A percentile compares a stretch with the other conserved stretches of the same genome.
Conservation (phyloP, 2,888 invertebrate genomes). For the Litoditis marina region DNA sequence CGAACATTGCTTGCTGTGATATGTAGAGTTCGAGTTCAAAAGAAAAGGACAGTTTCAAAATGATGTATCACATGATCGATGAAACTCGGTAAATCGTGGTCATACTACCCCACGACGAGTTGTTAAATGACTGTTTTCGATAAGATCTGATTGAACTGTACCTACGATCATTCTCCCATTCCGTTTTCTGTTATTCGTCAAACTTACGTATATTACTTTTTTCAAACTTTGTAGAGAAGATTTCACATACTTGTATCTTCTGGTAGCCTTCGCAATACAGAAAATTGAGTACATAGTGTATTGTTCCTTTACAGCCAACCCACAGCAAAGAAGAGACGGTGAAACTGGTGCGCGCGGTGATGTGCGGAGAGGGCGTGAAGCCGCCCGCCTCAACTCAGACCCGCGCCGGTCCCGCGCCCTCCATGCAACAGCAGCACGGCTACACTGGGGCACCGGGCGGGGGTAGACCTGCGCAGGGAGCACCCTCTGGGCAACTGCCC, state of each 20-base stretch:
- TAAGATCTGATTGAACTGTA: slow-evolving; percentile 25
- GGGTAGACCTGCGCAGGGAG: slow-evolving; percentile 18
- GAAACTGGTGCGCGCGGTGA: slow-evolving; percentile 39
- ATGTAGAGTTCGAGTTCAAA: too few species aligned
- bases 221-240: neutral
- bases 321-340: slow-evolving; percentile 35
- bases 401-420: neutral
- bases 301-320: slow-evolving; percentile 32
- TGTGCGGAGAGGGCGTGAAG: slow-evolving; percentile 39
- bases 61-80: too few species aligned
- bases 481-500: too few species aligned
- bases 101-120: too few species aligned
- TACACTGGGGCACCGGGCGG: slow-evolving; percentile 21
- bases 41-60: too few species aligned
- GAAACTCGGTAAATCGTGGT: too few species aligned
- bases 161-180: too few species aligned
- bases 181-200: too few species aligned
- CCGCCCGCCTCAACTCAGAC: slow-evolving; percentile 3
- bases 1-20: too few species aligned
- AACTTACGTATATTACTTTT: neutral
- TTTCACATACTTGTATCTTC: neutral
- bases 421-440: slow-evolving; percentile 15
- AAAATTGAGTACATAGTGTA: too few species aligned
- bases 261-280: neutral
- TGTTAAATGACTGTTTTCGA: slow-evolving; percentile 10